Base-by-base conservation (phyloP, 2,113 vertebrate species). In the Ifrita kowaldi region DNA sequence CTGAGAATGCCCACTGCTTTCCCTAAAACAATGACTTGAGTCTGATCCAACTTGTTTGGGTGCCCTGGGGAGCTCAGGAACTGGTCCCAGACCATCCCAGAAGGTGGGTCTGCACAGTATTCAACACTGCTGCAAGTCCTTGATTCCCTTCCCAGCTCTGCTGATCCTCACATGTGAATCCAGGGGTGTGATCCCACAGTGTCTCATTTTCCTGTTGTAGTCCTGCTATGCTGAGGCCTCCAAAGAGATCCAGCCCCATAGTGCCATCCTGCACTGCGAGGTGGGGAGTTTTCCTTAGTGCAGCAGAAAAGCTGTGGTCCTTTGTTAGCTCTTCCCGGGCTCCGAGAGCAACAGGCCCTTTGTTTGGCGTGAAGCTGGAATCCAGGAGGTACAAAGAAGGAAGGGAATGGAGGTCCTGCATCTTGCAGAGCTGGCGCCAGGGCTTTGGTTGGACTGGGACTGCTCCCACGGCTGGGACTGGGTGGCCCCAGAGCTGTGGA, bases 191-290 rank as follows among this genome's bases (percentile, higher is more conserved):
- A 78, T 30, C 60, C 49, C 1, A 0, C 80, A 39, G 68, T 37
- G 46, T 24, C 55, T 13, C 0, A 0, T 65, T 65, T 32, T 50
- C 16, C 35, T 55, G 33, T 57, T 0, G 0, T 3, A 44, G 67
- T 52, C 8, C 0, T 10, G 49, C 69, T 2, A 0, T 9, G 20
- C 65, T 47, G 16, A 2, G 27, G 28, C 47, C 39, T 55, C 30
- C 30, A 2, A 1, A 19, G 65, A 24, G 35, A 23, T 5, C 41
- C 73, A 78, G 39, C 39, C 22, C 55, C 39, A 6, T 0, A 8
- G 39, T 53, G 33, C 74, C 15, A 13, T 28, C 55, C 46, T 87
- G 39, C 47, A 20, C 73, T 28, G 0, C 44, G 63, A n/a, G 30
- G 19, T 11, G 28, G 50, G 14, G 63, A 16, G 24, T 71, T 55